Base-by-base conservation (phyloP, 2,113 vertebrate species). In the Cyphomyrus plagiostoma region DNA sequence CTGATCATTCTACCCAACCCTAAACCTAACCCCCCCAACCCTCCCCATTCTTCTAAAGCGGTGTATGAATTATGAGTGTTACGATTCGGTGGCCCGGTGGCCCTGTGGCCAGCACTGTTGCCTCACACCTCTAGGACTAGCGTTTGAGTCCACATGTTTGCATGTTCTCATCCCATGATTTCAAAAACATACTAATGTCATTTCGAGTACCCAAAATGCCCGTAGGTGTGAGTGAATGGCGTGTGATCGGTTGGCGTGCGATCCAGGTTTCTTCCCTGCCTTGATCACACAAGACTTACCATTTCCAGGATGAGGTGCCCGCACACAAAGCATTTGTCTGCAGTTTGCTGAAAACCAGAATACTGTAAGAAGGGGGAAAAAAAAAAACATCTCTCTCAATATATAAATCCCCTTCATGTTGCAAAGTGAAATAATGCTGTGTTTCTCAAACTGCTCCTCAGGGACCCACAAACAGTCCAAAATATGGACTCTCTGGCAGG, bases 291-390 rank as follows among this genome's bases (percentile, higher is more conserved):
- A 10, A 86, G 26, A 91, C 97, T 96, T 94, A 99, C 98, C 97
- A 96, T 96, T 92, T 98, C 98, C 95, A 95, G 95, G 91, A 98
- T 97, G 92, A 97, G 96, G 92, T 95, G 93, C 91, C 97, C 97
- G 90, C 98, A 99, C 92, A 97, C 96, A 87, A 95, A 95, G 91
- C 98, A 99, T 92, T 97, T 96, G 93, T 98, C 97, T 13, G 95
- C 94, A 0, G 97, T 96, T 89, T 97, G 97, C 94, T 98, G 97
- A 93, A 97, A 97, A 86, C 97, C 96, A 48, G 97, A 98, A 94
- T 97, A 97, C 98, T 99, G 93, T 2, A 86, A 49, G 62, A 86
- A 39, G 62, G 19, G 66, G 74, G 4, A 8, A 8, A 9, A 53
- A 49, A 66, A 49, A 86, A 4, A 15, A 10, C 10, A 26, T 66